Evolutionary conservation across 2,888 invertebrate genomes (phyloP).

Genomic region (Rotaria socialis): DNA sequence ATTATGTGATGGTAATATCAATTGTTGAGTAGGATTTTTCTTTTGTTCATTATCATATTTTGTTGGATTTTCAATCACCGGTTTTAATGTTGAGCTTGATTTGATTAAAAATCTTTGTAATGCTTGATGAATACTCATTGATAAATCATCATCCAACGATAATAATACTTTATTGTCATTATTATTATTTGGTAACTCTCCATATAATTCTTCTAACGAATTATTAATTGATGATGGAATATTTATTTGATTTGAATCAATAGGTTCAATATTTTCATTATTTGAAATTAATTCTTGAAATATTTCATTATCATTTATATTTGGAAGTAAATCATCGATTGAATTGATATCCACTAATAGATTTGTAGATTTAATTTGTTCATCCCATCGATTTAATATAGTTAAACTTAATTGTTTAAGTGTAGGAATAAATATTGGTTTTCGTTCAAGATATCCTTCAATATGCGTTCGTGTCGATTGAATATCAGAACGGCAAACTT

Average conservation of each 20-base stretch:
- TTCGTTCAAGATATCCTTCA: background rate
- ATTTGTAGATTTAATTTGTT: background rate
- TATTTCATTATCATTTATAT: conserved; percentile 29
- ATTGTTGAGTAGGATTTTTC: background rate
- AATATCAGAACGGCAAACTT: background rate
- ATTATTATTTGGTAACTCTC: background rate
- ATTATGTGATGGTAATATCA: background rate
- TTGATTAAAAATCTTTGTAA: background rate
- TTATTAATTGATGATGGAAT: background rate
- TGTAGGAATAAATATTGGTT: background rate
- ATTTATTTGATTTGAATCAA: background rate
- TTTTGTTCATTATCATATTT: background rate
- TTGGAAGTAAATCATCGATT: background rate
- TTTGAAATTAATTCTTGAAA: background rate
- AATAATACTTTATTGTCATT: background rate
- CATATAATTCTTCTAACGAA: background rate
- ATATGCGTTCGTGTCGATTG: background rate
- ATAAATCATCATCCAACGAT: background rate
- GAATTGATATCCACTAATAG: background rate
- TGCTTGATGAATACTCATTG: background rate
- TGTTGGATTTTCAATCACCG: background rate
- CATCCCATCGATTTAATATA: conserved; percentile 6
- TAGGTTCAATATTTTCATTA: background rate
- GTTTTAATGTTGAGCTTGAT: background rate
- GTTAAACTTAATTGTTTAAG: background rate